Conservation (phyloP, 2,113 vertebrate species). For the Percina caprodes region DNA sequence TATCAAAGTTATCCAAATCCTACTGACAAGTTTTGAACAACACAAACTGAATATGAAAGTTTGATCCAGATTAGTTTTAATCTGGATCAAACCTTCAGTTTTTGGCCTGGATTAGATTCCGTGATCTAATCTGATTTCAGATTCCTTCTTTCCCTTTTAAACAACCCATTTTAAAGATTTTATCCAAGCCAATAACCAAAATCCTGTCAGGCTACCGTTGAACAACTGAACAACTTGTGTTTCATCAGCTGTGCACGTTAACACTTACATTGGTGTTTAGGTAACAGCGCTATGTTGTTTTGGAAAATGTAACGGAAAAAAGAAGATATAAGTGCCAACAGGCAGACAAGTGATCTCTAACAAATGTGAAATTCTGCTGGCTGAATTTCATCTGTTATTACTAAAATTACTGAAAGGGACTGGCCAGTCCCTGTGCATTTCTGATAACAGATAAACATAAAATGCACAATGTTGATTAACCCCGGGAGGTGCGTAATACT, state of each 20-base stretch:
- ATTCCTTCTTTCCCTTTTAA: no score
- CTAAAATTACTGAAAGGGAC: not conserved
- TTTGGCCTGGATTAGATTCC: no score
- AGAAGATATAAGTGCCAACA: not conserved
- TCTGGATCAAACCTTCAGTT: no score
- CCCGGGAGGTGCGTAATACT: not conserved
- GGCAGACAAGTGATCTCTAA: not conserved
- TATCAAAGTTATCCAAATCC: no score
- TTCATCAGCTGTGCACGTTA: not conserved
- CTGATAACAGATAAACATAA: not conserved
- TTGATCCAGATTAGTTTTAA: no score
- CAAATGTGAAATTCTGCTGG: not conserved
- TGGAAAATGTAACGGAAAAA: not conserved
- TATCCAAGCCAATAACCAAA: no score
- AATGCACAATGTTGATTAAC: not conserved
- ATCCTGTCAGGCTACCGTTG: no score
- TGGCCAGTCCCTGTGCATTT: not conserved
- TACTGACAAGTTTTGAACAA: no score
- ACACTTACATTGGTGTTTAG: not conserved
- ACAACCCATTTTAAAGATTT: no score
- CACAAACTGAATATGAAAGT: no score
- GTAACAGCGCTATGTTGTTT: not conserved
- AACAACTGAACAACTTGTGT: not conserved
- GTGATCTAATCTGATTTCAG: no score
- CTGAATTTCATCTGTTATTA: not conserved